Base-by-base conservation (phyloP, 2,888 invertebrate genomes). In the Arenicola marina region DNA sequence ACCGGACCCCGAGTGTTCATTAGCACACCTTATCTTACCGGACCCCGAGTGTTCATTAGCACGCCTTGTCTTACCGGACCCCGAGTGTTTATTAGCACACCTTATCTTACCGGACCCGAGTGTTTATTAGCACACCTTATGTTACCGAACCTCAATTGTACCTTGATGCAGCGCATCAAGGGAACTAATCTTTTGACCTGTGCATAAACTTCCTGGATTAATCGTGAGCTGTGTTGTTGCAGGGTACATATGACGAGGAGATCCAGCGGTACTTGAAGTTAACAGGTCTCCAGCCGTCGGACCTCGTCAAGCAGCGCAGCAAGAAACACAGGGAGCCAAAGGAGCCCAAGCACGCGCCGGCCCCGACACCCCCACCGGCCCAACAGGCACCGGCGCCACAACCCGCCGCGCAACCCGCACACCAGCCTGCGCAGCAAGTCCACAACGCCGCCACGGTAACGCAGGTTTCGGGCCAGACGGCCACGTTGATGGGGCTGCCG, bases 271-370 rank as follows among this genome's bases (percentile, higher is more conserved):
- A 72, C 60, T 55, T 72, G 43, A 67, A 67, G 62, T 43, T 66
- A 18, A 71, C 70, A 7, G 70, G 70, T 29, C 65, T 72, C n/a
- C 68, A 68, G 51, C 64, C 70, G n/a, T 68, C 70, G 3, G 72
- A 72, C 33, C 58, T 72, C 15, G 64, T 65, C 26, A 71, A 68
- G 38, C 62, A 66, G 26, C 63, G 63, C 29, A 62, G 62, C 46
- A 70, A 70, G 45, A 62, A 51, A 46, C 59, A 60, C 33, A 44
- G 48, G 11, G 32, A 53, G 24, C 7, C 53, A 11, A 53, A 53
- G 53, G 4, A 11, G 15, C 7, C 7, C 31, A 11, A 48, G 26
- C 18, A 11, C 11, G n/a, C 15, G 26, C 18, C 15, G 24, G 48
- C 48, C 7, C 15, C 48, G 48, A 24, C 48, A 24, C 18, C 15